Conservation (phyloP, 2,113 vertebrate genomes). For the Toxostoma redivivum region DNA sequence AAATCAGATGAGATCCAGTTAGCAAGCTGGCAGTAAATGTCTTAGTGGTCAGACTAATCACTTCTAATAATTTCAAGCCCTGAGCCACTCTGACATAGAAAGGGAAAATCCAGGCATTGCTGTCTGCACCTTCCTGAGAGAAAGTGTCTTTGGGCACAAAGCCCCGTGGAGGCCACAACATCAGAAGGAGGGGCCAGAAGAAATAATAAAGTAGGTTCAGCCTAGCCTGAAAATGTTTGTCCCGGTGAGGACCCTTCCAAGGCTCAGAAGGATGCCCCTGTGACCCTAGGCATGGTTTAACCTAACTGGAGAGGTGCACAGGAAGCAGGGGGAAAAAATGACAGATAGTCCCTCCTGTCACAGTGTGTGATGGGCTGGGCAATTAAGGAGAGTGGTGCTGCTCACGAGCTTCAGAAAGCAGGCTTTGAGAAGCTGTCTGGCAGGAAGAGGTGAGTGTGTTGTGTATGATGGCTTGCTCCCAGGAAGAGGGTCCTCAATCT, state of each 20-base stretch:
- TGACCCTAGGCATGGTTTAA: not conserved
- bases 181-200: not conserved
- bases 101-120: not conserved
- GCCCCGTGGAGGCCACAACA: not conserved
- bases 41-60: slow-evolving; percentile 25
- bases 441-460: not conserved
- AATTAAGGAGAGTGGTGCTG: not conserved
- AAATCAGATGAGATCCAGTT: slow-evolving; percentile 22
- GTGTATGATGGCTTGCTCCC: not conserved
- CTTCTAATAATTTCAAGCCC: slow-evolving; percentile 10
- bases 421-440: not conserved
- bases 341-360: not conserved
- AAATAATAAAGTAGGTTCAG: not conserved
- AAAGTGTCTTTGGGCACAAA: not conserved
- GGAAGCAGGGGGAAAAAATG: fast-evolving
- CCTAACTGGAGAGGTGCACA: too few species aligned
- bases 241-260: not conserved
- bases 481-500: not conserved
- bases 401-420: not conserved
- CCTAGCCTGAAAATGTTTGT: not conserved
- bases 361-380: not conserved
- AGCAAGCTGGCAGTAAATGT: not conserved
- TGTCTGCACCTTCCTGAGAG: not conserved
- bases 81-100: not conserved
- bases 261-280: not conserved